Percentiles rank a stretch among this genome's conserved stretches.
phyloP scores from a whole-genome alignment of 2,888 invertebrate species.

The Griposia aprilina region DNA sequence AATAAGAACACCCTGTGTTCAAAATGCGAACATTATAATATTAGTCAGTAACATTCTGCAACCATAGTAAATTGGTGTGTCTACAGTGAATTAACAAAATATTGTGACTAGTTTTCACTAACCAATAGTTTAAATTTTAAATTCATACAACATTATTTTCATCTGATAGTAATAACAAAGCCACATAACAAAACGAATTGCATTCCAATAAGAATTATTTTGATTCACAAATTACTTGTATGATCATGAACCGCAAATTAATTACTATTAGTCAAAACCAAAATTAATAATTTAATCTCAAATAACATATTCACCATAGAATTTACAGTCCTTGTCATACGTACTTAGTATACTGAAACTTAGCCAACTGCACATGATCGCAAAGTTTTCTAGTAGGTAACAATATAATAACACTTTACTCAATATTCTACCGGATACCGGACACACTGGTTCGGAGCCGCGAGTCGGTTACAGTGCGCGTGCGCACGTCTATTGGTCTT shows the following conservation, averaged over 20 bases:
- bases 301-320: conserved; percentile 9
- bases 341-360: conserved; percentile 45
- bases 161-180: background rate
- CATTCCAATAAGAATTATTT: conserved; percentile 6
- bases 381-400: conserved; percentile 63
- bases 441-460: conserved; percentile 56
- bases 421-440: conserved; percentile 61
- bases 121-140: conserved; percentile 61
- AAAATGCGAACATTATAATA: conserved; percentile 43
- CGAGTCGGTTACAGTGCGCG: conserved; percentile 62
- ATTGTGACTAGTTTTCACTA: conserved; percentile 77
- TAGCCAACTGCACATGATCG: conserved; percentile 55
- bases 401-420: conserved; percentile 60
- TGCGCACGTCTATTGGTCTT: conserved; percentile 60
- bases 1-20: conserved; percentile 57
- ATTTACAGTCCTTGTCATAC: conserved; percentile 19
- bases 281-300: conserved; percentile 6
- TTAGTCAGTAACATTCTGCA: conserved; percentile 31
- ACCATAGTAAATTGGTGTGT: conserved; percentile 18
- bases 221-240: conserved; percentile 8
- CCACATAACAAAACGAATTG: conserved; percentile 1
- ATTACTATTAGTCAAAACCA: conserved; percentile 15
- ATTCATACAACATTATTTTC: conserved; percentile 6
- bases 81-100: conserved; percentile 25
- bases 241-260: conserved; percentile 8